Base-by-base conservation (phyloP, 2,797 vertebrate genomes). In the Tauraco hartlaubi region DNA sequence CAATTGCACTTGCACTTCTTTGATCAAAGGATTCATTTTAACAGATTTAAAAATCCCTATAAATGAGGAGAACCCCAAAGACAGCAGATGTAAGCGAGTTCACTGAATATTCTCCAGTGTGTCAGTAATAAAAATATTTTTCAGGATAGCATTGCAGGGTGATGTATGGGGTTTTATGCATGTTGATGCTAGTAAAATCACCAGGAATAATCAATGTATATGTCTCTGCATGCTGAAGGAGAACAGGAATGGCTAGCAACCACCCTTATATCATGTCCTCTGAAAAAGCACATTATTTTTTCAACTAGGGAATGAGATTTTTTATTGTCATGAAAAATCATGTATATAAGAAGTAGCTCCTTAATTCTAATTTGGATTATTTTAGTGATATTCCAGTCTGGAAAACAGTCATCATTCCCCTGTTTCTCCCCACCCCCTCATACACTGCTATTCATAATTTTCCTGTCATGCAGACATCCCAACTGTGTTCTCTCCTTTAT, bases 161-260 rank as follows among this genome's bases (percentile, higher is more conserved):
- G 66, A 86, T 94, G 9, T 78, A 80, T 81, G 44, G 33, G 49
- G 62, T 18, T 94, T 96, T 94, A 84, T 73, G 41, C 37, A 69
- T 48, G 79, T 35, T 18, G 15, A 55, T 61, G 56, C 66, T 85
- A 71, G 80, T 85, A 93, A 95, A 94, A 67, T 8, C 35, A 63
- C n/a, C 15, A 66, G 79, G 66, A 95, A 90, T 94, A 92, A 92
- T 88, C 69, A 81, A n/a, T 59, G 66, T 78, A 49, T 80, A 54
- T 78, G 76, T 78, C 76, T 83, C 76, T 90, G 37, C n/a, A 52
- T 63, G 44, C 33, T 90, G 62, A 81, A 92, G 7, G 23, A n/a
- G 46, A 58, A 58, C 16, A 64, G 15, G 73, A 90, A 90, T 48
- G 25, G 15, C 20, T 90, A 52, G 49, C 41, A 88, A 86, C 15